Evolutionary conservation across 2,113 vertebrate genomes (phyloP).

Genomic region (Hypocryptadius cinnamomeus): DNA sequence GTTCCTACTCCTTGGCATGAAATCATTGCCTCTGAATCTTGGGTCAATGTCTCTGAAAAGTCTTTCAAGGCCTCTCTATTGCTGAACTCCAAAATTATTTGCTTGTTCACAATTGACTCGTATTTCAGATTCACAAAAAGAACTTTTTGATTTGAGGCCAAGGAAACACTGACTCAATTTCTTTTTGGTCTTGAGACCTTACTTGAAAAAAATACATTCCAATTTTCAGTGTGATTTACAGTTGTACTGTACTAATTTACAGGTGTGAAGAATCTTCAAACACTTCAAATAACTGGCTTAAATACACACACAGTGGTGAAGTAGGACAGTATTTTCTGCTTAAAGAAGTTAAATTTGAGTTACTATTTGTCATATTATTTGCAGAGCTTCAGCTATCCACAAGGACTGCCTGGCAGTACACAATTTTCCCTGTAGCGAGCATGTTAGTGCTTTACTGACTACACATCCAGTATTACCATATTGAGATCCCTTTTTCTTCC

Average conservation of each 20-base stretch:
- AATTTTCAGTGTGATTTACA: neutral
- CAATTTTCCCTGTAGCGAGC: neutral
- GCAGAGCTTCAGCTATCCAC: neutral
- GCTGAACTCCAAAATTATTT: neutral
- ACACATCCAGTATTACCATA: neutral
- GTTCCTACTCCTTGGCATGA: neutral
- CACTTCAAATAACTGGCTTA: neutral
- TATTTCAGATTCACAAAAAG: neutral
- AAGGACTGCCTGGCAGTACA: neutral
- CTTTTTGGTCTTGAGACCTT: neutral
- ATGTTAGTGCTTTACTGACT: neutral
- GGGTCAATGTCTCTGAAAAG: accelerated
- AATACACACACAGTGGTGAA: neutral
- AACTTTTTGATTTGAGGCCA: neutral
- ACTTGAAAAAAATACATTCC: neutral
- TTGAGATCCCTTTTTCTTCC: neutral
- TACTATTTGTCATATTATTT: neutral
- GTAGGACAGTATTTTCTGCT: neutral
- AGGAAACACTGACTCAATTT: neutral
- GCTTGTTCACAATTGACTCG: neutral
- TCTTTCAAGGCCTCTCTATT: neutral
- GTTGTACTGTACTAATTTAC: neutral
- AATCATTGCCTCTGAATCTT: neutral
- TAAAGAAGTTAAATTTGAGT: neutral
- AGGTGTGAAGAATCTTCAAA: neutral